Percentiles rank a stretch among this genome's conserved stretches.
Evolutionary conservation across 2,113 vertebrate species (phyloP).

Genomic region (Onychostruthus taczanowskii): DNA sequence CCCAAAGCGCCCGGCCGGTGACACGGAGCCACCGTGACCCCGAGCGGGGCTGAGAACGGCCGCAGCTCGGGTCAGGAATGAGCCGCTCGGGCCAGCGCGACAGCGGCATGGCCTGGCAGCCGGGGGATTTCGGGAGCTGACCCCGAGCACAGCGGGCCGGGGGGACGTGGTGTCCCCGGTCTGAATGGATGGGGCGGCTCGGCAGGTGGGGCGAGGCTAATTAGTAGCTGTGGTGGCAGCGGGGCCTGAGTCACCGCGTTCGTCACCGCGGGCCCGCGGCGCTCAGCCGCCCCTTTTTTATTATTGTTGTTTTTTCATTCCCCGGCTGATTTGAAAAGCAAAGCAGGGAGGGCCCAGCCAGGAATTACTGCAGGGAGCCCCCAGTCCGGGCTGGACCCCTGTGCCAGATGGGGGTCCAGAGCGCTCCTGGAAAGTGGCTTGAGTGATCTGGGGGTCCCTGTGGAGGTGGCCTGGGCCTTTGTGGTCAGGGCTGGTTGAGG

Average conservation of each 20-base stretch:
- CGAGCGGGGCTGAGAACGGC: neutral
- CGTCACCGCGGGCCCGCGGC: neutral
- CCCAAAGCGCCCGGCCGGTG: neutral
- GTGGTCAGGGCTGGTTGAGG: neutral
- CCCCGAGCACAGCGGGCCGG: rapidly evolving
- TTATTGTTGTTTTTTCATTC: neutral
- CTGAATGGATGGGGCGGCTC: neutral
- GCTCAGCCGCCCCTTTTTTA: neutral
- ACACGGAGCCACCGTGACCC: neutral
- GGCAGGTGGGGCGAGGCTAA: neutral
- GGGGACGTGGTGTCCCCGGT: neutral
- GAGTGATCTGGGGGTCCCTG: neutral
- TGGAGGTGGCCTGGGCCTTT: neutral
- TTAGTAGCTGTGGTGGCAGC: neutral
- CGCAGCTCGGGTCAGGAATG: rapidly evolving
- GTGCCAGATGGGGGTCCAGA: rapidly evolving
- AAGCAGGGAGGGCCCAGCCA: neutral
- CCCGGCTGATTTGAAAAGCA: slow-evolving; percentile 31
- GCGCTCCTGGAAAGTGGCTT: neutral
- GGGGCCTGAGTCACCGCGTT: slow-evolving; percentile 4
- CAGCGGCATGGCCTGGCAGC: rapidly evolving
- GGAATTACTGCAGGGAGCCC: neutral
- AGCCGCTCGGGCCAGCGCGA: neutral
- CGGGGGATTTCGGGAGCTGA: rapidly evolving
- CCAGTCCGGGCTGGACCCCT: rapidly evolving